A percentile compares a stretch with the other conserved stretches of the same genome.
phyloP scores from a whole-genome alignment of 2,113 vertebrate genomes.

The Dolichallabes microphthalmus region DNA sequence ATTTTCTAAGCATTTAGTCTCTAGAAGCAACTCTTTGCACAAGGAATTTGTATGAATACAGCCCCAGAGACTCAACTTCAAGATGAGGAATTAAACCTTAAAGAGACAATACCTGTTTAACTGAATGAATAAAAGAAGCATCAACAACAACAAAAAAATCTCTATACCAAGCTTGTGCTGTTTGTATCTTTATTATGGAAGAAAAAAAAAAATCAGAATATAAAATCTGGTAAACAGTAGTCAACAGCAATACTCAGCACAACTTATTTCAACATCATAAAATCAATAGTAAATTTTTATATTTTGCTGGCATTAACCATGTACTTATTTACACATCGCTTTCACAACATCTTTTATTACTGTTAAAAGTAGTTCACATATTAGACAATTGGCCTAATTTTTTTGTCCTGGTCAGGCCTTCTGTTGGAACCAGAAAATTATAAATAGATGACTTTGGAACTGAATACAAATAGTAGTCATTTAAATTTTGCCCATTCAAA shows the following conservation, averaged over 20 bases:
- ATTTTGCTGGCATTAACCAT: not conserved
- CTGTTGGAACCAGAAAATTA: not conserved
- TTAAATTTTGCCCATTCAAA: not conserved
- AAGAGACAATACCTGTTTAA: not conserved
- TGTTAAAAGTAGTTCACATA: not conserved
- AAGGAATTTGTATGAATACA: no score
- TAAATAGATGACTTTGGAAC: not conserved
- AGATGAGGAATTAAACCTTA: not conserved
- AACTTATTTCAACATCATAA: not conserved
- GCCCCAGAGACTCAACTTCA: no score
- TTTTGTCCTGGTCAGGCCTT: not conserved
- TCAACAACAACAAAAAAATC: not conserved
- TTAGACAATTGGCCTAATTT: no score
- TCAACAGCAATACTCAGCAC: not conserved
- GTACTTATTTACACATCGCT: not conserved
- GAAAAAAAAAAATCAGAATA: not conserved
- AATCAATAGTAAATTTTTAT: not conserved
- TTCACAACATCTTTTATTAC: not conserved
- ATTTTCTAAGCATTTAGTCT: no score
- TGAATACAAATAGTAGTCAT: not conserved
- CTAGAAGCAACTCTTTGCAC: no score
- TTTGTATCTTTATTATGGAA: not conserved
- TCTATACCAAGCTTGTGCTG: not conserved
- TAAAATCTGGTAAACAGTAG: not conserved
- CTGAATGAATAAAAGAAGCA: not conserved